Base-by-base conservation (phyloP, 2,797 vertebrate genomes). In the Dryobates pubescens region DNA sequence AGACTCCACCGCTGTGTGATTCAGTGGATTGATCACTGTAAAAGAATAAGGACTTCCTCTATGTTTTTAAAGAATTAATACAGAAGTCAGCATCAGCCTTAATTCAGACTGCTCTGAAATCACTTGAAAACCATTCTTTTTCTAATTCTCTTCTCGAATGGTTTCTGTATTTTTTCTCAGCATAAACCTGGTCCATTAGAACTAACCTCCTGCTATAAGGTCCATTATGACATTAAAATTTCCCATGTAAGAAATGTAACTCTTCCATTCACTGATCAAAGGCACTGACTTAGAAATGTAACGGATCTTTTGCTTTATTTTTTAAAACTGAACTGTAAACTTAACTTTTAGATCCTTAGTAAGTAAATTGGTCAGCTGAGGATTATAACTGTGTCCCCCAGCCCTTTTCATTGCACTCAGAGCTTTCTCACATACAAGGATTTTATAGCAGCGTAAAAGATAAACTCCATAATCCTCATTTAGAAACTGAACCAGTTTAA, bases 361-460 rank as follows among this genome's bases (percentile, higher is more conserved):
- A 83, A 82, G 86, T 76, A 95, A 94, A 93, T 86, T 92, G 54
- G 23, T 54, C 86, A 89, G 18, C 41, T 79, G 65, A 89, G 61
- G 79, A 96, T 82, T 88, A 81, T 74, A 76, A 27, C 63, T 43
- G 51, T 76, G 32, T 89, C 57, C 64, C 53, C 19, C 26, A 88
- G 70, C 51, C 41, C 77, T 92, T 87, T 81, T 87, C 62, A 89
- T 47, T 75, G 82, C 29, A 27, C 73, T 89, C 84, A 90, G 93
- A 95, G 47, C 54, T 69, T 80, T 58, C 78, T 85, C 76, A 43
- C 29, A 88, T 13, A 51, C 59, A 51, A 63, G 56, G 54, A 92
- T 76, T 79, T 79, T 64, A 54, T 1, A 59, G 53, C 54, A 79
- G 30, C 26, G 29, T 64, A 24, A 73, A 70, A 95, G 49, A 45